Conservation (phyloP, 2,797 vertebrate species). For the Vultur gryphus region DNA sequence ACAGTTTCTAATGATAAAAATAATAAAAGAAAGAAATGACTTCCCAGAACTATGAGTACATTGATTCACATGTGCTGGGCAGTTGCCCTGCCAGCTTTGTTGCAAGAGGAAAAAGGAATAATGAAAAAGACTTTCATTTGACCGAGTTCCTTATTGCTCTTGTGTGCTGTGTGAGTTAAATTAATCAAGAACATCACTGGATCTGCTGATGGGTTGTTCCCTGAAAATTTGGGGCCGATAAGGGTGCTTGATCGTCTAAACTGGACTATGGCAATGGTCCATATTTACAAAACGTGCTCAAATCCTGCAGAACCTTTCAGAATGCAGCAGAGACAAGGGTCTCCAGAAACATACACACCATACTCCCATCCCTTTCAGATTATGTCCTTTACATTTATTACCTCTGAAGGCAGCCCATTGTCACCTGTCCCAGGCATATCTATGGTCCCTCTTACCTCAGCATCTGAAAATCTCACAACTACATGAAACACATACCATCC, state of each 20-base stretch:
- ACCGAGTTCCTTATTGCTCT: neutral
- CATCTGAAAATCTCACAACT: neutral
- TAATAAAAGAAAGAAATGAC: neutral
- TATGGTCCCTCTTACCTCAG: neutral
- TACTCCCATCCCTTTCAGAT: neutral
- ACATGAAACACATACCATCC: neutral
- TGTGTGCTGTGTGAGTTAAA: neutral
- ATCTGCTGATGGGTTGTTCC: neutral
- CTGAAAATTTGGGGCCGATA: neutral
- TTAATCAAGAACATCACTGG: neutral
- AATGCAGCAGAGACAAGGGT: neutral
- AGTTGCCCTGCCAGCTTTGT: neutral
- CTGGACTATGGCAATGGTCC: neutral
- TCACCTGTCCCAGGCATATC: neutral
- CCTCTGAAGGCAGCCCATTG: neutral
- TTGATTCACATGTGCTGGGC: neutral
- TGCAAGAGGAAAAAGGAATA: neutral
- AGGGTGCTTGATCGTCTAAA: neutral
- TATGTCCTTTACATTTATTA: neutral
- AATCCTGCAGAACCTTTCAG: neutral
- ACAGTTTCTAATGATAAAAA: neutral
- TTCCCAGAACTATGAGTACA: neutral
- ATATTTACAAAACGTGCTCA: neutral
- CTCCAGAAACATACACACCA: neutral
- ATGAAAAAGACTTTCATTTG: neutral